These are phyloP conservation scores for Pseudopipra pipra DNA, from an alignment of 2,113 vertebrate species.

Conservation along the genomic window DNA sequence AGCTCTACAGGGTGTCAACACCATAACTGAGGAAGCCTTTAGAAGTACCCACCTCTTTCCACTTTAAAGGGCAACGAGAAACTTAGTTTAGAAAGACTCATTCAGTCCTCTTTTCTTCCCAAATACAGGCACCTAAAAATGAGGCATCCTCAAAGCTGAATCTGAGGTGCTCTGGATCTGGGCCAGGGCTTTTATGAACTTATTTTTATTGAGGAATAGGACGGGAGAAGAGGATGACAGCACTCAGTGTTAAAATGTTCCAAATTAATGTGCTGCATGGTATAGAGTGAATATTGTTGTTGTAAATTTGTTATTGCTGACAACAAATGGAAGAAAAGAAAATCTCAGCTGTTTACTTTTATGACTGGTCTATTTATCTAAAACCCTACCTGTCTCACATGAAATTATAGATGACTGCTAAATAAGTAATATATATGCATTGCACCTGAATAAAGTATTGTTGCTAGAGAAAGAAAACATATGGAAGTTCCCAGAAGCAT, in stretches of 20 bases:
- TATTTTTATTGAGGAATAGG: not conserved
- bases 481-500: not conserved
- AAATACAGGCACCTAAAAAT: not conserved
- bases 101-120: not conserved
- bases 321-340: constrained; percentile 2
- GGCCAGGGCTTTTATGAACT: not conserved
- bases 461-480: not conserved
- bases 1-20: not conserved
- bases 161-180: not conserved
- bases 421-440: constrained; percentile 15
- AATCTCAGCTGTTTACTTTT: constrained; percentile 33
- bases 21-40: not conserved
- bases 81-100: not conserved
- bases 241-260: not conserved
- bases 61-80: not conserved
- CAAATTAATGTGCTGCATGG: not conserved
- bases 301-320: constrained; percentile 30
- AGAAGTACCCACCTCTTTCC: not conserved
- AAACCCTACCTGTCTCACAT: not conserved
- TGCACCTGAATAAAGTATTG: not conserved
- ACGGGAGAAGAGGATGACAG: not conserved
- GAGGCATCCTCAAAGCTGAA: not conserved
- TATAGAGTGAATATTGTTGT: not conserved
- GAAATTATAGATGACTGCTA: not conserved
- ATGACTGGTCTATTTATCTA: not conserved